Conservation (phyloP, 2,888 invertebrate genomes). For the Agriotes lineatus region DNA sequence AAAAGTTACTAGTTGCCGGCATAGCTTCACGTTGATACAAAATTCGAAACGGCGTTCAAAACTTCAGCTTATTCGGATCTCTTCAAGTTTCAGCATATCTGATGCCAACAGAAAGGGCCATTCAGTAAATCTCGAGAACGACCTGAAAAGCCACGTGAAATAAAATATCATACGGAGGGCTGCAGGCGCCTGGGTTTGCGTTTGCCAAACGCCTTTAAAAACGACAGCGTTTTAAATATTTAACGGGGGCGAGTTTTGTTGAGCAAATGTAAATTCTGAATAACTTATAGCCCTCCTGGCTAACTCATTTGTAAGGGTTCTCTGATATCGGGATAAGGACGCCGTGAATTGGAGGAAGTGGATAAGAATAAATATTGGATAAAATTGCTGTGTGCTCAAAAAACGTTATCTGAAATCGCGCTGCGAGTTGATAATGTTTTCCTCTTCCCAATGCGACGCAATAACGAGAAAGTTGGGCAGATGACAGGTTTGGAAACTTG, state of each 20-base stretch:
- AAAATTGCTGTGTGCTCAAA: too few relatives aligned
- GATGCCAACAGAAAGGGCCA: not conserved
- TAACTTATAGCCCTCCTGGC: not conserved
- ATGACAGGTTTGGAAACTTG: too few relatives aligned
- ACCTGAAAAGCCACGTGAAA: conserved; percentile 16
- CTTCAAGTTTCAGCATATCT: not conserved
- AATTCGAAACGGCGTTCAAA: not conserved
- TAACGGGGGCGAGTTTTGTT: conserved; percentile 7
- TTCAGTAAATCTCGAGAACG: conserved; percentile 4
- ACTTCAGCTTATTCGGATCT: not conserved
- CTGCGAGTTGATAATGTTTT: too few relatives aligned
- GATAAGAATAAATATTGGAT: too few relatives aligned
- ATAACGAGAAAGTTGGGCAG: too few relatives aligned
- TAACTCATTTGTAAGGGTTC: conserved; percentile 10
- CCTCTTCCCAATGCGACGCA: too few relatives aligned
- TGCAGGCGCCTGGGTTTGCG: not conserved
- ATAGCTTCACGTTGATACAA: too few relatives aligned
- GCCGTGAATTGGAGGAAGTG: too few relatives aligned
- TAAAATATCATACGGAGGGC: conserved; percentile 11
- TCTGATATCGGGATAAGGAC: not conserved
- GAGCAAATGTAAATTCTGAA: conserved; percentile 9
- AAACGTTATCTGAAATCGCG: too few relatives aligned
- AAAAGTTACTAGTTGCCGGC: too few relatives aligned
- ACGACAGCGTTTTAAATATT: not conserved
- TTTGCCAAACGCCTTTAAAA: conserved; percentile 2